Evolutionary conservation across 2,113 vertebrate species (phyloP).

Genomic region (Poeciliopsis occidentalis): DNA sequence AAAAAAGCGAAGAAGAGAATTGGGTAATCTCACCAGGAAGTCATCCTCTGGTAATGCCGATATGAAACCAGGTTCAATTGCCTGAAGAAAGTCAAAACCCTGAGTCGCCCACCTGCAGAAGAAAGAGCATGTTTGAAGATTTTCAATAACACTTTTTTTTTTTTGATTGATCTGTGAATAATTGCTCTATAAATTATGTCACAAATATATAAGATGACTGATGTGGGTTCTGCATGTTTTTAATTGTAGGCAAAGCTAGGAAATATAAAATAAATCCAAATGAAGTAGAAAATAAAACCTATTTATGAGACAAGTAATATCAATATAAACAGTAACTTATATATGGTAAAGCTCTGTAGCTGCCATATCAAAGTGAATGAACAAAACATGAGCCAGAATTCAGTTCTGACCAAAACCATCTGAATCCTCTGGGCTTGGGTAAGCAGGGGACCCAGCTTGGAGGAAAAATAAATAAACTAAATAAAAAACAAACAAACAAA

Average conservation of each 20-base stretch:
- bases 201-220: neutral
- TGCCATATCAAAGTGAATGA: too few species aligned
- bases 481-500: too few species aligned
- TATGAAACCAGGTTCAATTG: constrained; percentile 97
- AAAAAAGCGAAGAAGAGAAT: neutral
- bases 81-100: constrained; percentile 99
- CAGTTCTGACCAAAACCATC: neutral
- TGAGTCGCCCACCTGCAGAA: constrained; percentile 94
- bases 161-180: too few species aligned
- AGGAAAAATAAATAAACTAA: neutral
- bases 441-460: neutral
- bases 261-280: neutral
- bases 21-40: constrained; percentile 87
- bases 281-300: neutral
- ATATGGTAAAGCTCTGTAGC: too few species aligned
- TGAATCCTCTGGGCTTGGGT: neutral
- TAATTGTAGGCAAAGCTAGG: neutral
- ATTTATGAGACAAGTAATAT: too few species aligned
- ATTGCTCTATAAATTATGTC: neutral
- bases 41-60: constrained; percentile 97
- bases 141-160: too few species aligned
- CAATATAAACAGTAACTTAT: too few species aligned
- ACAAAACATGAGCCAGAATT: too few species aligned
- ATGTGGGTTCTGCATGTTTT: neutral
- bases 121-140: neutral